Conservation (phyloP, 2,888 invertebrate species). For the Drosophila leonis region DNA sequence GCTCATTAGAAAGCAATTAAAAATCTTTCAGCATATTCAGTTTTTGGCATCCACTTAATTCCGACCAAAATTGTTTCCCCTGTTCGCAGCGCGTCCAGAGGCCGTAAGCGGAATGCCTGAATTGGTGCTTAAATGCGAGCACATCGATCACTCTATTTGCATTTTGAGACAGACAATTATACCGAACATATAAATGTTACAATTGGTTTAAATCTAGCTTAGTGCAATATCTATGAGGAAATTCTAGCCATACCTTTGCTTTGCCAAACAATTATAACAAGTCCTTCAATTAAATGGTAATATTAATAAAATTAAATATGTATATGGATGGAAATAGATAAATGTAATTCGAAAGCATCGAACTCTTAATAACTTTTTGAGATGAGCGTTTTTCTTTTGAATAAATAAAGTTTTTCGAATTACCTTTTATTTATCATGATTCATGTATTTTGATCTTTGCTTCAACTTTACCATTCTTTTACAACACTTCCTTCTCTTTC, state of each 20-base stretch:
- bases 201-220: neutral
- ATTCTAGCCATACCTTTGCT: neutral
- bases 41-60: conserved; percentile 62
- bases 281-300: neutral
- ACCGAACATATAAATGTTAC: neutral
- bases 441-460: no score
- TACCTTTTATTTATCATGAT: no score
- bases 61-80: conserved; percentile 25
- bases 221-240: neutral
- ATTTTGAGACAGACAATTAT: neutral
- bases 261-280: no score
- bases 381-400: neutral
- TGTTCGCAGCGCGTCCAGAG: neutral
- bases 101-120: conserved; percentile 17
- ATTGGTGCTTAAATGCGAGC: conserved; percentile 20
- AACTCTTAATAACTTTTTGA: neutral
- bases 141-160: conserved; percentile 13
- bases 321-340: neutral
- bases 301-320: neutral
- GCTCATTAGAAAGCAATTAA: conserved; percentile 70
- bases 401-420: no score
- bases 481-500: no score
- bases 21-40: conserved; percentile 41
- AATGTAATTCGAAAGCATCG: neutral
- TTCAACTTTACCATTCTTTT: no score